Evolutionary conservation across 2,797 vertebrate genomes (phyloP), one percentile per base, ranked within the genome.

Genomic region (Cuculus canorus): DNA sequence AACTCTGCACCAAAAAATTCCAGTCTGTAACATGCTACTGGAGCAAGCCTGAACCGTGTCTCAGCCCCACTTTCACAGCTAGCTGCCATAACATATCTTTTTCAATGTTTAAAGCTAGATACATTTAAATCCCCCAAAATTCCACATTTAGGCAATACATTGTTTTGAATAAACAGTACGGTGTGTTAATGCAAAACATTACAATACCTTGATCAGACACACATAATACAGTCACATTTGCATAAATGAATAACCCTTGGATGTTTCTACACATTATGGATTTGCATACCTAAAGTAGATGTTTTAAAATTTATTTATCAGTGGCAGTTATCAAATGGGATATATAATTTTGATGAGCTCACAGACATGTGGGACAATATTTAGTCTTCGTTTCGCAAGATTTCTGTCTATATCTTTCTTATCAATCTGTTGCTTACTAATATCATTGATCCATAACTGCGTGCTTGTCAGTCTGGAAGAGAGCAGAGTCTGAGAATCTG

Each of bases 181-280:
- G 27, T 65, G 37, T 35, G 17, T 60, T 92, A 57, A 65, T 82
- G 43, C 30, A 50, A 1, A 69, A 53, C 50, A 54, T 76, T 88
- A 21, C 53, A 71, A 17, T 91, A 43, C 30, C 30, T 87, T 81
- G 54, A 72, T 90, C 54, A 61, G 80, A 33, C 59, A 79, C 25
- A 41, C 64, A 27, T 28, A 65, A 73, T 63, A 32, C 60, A 73
- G 54, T 60, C 13, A 57, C 0, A 32, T 94, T 90, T 95, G 32
- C 68, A 75, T 92, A 77, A 86, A 84, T 84, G 28, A 92, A 76
- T 88, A 88, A 82, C 86, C 59, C 30, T 82, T 60, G 27, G 41
- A 15, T 66, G 59, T 82, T 41, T 79, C 54, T 69, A 59, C 57
- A 65, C 12, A 30, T 86, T 73, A 76, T 30, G 1, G 7, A 79